Evolutionary conservation across 2,888 invertebrate genomes (phyloP).

Genomic region (Julus scandinavius): DNA sequence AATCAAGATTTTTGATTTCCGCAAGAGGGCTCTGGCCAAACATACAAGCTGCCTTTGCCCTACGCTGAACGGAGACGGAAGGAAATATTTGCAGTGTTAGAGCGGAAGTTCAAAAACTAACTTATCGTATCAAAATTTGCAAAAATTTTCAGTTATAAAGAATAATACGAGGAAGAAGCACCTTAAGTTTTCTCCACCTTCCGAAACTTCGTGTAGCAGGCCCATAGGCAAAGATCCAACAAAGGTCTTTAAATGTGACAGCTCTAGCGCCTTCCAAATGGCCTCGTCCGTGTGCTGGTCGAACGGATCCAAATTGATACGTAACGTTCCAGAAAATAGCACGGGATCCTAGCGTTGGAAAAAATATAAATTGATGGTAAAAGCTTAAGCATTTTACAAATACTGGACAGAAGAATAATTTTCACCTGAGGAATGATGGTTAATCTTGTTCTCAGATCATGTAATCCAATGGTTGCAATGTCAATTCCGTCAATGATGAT

Average conservation of each 20-base stretch:
- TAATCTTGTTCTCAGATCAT: conserved; percentile 82
- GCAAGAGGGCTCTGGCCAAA: conserved; percentile 67
- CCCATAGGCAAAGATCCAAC: conserved; percentile 56
- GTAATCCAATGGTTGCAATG: conserved; percentile 83
- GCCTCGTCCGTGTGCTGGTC: conserved; percentile 58
- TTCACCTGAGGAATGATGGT: conserved; percentile 78
- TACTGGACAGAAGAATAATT: not conserved
- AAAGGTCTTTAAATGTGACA: conserved; percentile 59
- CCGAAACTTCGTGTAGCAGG: conserved; percentile 55
- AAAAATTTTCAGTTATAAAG: not conserved
- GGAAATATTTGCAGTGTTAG: not conserved
- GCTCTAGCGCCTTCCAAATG: conserved; percentile 60
- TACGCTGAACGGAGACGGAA: conserved; percentile 63
- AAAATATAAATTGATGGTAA: not conserved
- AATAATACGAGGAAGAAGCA: not conserved
- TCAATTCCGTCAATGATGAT: conserved; percentile 87
- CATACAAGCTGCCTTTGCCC: conserved; percentile 69
- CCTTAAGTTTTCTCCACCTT: conserved; percentile 59
- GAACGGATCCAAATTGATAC: conserved; percentile 61
- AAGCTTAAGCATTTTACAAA: not conserved
- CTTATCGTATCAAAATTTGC: not conserved
- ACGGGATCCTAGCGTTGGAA: conserved; percentile 59
- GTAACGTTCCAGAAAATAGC: conserved; percentile 60
- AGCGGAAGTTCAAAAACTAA: not conserved
- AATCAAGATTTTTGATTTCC: conserved; percentile 67